Evolutionary conservation across 2,797 vertebrate genomes (phyloP).

Genomic region (Takifugu rubripes): DNA sequence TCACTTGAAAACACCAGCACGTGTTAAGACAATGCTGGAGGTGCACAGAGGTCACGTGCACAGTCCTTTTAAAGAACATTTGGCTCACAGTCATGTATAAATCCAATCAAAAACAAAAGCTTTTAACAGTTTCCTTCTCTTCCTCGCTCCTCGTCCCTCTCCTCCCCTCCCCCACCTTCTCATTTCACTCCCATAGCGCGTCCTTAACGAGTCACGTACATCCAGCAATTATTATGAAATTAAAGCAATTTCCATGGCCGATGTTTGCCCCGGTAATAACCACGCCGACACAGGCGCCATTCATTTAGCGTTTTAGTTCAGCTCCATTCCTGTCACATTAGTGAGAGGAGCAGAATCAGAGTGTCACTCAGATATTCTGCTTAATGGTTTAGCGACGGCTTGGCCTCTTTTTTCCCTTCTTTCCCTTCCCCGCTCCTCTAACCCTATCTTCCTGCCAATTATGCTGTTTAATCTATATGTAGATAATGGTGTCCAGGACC

Average conservation of each 20-base stretch:
- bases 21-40: no score
- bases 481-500: constrained; percentile 91
- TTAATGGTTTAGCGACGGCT: constrained; percentile 79
- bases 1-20: no score
- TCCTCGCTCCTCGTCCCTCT: background rate
- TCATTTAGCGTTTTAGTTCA: constrained; percentile 82
- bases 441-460: constrained; percentile 91
- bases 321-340: constrained; percentile 91
- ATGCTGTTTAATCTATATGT: constrained; percentile 98
- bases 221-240: constrained; percentile 79
- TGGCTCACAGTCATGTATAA: no score
- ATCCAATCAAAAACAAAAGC: no score
- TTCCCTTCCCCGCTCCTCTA: constrained; percentile 81
- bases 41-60: no score
- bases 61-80: no score
- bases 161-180: constrained; percentile 1
- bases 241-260: constrained; percentile 75
- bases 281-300: constrained; percentile 71
- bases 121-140: background rate
- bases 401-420: constrained; percentile 69
- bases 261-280: constrained; percentile 74
- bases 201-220: constrained; percentile 69
- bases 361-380: constrained; percentile 86
- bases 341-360: constrained; percentile 80
- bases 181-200: constrained; percentile 53